Evolutionary conservation across 2,113 vertebrate species (phyloP), one percentile per base, ranked within the genome.

Genomic region (Gnathonemus echidnorhynchus): DNA sequence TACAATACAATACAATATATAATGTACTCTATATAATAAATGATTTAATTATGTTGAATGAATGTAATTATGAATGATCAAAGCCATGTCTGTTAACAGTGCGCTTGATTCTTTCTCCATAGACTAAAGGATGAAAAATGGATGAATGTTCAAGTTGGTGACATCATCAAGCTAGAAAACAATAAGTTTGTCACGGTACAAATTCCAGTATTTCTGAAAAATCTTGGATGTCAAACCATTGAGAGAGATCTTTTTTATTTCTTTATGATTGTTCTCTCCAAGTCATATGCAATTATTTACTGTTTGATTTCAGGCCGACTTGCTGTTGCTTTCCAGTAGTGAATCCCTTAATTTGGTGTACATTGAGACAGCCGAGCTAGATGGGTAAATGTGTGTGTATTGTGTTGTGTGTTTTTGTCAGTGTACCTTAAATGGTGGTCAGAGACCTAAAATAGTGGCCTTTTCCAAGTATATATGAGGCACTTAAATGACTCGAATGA

Each of bases 101-200:
- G 39, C 8, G 19, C 90, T 90, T 21, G 88, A 66, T 50, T 19
- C 77, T 50, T 88, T 90, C 70, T 42, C 66, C 84, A 90, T n/a
- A 99, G 98, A 92, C 92, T 99, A 66, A 94, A 93, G 49, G 96
- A 95, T 1, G 96, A 98, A 89, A 98, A 97, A 94, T 99, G 98
- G 98, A 98, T 97, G 98, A 96, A 98, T 62, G 93, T 99, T 70
- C 97, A 98, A 95, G 98, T 99, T 39, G 98, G 98, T 58, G 98
- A 99, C 94, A 97, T 99, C 94, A 97, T 99, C 95, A 99, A 97
- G 92, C 94, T 99, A 93, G 96, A 98, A 93, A 99, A 98, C 95
- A 97, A 99, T 92, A 96, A 97, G 93, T 97, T 97, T 93, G 97
- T 99, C 74, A 97, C 97, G 0, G 98, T 99, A 91, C 98, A 98